These are phyloP conservation scores for Tipula vernalis DNA, from an alignment of 2,888 invertebrate species.

Conservation along the genomic window DNA sequence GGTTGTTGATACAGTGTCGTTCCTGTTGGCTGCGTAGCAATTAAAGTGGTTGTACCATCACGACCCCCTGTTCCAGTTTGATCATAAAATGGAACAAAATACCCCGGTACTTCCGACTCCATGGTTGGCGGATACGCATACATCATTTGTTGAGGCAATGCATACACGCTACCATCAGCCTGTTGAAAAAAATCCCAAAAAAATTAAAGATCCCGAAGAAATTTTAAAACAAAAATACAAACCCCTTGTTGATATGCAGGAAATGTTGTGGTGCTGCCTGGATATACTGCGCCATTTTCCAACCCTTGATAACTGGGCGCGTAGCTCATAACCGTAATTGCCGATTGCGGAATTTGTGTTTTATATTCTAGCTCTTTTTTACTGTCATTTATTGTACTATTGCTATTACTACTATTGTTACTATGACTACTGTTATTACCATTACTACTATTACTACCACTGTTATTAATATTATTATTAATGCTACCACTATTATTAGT, in stretches of 20 bases:
- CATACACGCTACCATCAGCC: conserved; percentile 36
- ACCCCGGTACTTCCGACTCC: conserved; percentile 32
- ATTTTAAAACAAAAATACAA: conserved; percentile 15
- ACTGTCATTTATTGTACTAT: neutral
- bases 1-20: conserved; percentile 28
- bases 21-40: conserved; percentile 24
- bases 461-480: conserved; percentile 12
- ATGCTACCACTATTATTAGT: conserved; percentile 6
- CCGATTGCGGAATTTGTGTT: conserved; percentile 14
- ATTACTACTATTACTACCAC: conserved; percentile 16
- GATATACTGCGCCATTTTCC: conserved; percentile 32
- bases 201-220: neutral
- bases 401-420: neutral
- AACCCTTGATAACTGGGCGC: conserved; percentile 29
- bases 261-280: conserved; percentile 29
- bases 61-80: conserved; percentile 26
- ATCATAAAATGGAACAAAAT: conserved; percentile 35
- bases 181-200: conserved; percentile 16
- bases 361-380: conserved; percentile 6
- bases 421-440: neutral
- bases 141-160: conserved; percentile 35
- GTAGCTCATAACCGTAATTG: conserved; percentile 22
- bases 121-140: conserved; percentile 32
- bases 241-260: conserved; percentile 37
- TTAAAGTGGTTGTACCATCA: conserved; percentile 20